Conservation (phyloP, 2,113 vertebrate species). For the Progne subis region DNA sequence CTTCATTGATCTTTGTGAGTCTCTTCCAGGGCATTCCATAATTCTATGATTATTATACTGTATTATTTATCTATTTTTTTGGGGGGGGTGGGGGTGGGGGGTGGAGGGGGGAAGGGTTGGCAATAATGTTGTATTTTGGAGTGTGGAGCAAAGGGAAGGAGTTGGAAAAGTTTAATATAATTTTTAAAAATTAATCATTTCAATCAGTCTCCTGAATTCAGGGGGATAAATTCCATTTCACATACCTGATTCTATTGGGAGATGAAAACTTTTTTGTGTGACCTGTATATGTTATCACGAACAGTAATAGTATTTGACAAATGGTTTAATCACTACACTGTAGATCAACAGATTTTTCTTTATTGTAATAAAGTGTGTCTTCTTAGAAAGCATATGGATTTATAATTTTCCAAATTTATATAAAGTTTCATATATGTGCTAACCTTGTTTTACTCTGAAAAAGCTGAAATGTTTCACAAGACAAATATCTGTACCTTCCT, state of each 20-base stretch:
- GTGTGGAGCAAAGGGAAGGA: neutral
- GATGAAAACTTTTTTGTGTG: constrained; percentile 46
- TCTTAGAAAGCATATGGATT: constrained; percentile 65
- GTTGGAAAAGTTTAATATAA: constrained; percentile 14
- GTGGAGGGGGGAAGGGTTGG: neutral
- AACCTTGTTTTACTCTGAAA: constrained; percentile 36
- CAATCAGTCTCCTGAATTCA: constrained; percentile 28
- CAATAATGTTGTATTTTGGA: neutral
- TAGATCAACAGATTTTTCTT: constrained; percentile 76
- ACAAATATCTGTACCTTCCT: constrained; percentile 7
- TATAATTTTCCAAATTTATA: constrained; percentile 57
- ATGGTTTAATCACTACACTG: constrained; percentile 64
- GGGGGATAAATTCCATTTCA: constrained; percentile 11
- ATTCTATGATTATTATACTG: neutral
- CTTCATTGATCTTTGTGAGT: neutral
- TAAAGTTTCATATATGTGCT: constrained; percentile 1
- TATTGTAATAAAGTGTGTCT: constrained; percentile 70
- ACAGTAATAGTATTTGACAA: constrained; percentile 67
- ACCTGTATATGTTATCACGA: constrained; percentile 65
- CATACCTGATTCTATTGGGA: neutral
- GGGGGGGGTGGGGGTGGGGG: fast-evolving
- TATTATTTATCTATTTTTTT: neutral
- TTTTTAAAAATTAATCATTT: constrained; percentile 18
- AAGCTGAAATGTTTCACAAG: constrained; percentile 27
- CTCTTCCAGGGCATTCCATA: neutral